These are phyloP conservation scores for Cichlasoma orientale DNA, from an alignment of 2,797 vertebrate genomes.

Conservation along the genomic window DNA sequence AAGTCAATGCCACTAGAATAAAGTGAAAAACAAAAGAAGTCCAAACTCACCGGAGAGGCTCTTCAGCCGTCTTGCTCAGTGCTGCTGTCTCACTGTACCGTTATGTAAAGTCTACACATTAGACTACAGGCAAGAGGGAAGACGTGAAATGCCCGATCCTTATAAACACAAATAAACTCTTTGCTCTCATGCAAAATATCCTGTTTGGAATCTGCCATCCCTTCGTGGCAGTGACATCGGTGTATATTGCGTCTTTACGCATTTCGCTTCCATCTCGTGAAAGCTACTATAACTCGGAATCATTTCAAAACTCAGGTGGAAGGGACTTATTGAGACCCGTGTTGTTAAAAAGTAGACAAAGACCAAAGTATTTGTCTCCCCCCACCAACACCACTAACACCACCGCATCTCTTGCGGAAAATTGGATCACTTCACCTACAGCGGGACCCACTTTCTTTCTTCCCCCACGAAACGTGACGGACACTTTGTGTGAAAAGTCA, in stretches of 20 bases:
- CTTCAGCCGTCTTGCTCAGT: slow-evolving; percentile 39
- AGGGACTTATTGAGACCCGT: slow-evolving; percentile 77
- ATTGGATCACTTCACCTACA: slow-evolving; percentile 76
- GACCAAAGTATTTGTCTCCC: slow-evolving; percentile 64
- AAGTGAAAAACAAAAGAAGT: slow-evolving; percentile 20
- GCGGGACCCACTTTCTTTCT: slow-evolving; percentile 64
- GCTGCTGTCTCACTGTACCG: slow-evolving; percentile 38
- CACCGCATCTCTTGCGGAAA: slow-evolving; percentile 80
- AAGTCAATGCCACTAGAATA: neutral
- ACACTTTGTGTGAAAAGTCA: slow-evolving; percentile 90
- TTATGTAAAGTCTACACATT: slow-evolving; percentile 19
- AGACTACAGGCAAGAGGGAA: slow-evolving; percentile 10
- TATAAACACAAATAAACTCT: slow-evolving; percentile 42
- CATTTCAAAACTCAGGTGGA: slow-evolving; percentile 74
- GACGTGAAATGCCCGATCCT: slow-evolving; percentile 29
- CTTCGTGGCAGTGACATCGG: slow-evolving; percentile 4
- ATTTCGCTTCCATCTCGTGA: slow-evolving; percentile 35
- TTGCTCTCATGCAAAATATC: slow-evolving; percentile 19
- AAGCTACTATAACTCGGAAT: slow-evolving; percentile 49
- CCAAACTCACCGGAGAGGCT: slow-evolving; percentile 69
- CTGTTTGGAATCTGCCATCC: slow-evolving; percentile 23
- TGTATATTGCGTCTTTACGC: slow-evolving; percentile 57
- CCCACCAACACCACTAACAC: slow-evolving; percentile 55
- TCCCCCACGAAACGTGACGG: slow-evolving; percentile 78
- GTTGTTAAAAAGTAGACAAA: slow-evolving; percentile 39